Percentiles rank a stretch among this genome's conserved stretches.
These are phyloP conservation scores for Hydroisotoma schaefferi DNA, from an alignment of 2,888 invertebrate genomes.

Conservation along the genomic window DNA sequence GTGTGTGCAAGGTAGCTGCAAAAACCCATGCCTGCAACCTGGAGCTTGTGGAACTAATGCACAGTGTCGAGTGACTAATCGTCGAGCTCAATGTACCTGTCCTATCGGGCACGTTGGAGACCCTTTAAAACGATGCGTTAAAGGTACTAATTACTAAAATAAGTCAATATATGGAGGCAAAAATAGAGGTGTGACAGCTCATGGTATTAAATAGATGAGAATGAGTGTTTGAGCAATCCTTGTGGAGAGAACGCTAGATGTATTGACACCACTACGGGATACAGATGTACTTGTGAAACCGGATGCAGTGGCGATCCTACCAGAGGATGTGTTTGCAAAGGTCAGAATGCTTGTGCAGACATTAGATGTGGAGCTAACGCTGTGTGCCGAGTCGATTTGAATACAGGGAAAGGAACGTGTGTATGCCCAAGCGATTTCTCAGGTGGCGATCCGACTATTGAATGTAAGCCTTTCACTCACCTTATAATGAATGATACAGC, in stretches of 20 bases:
- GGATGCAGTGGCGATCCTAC: constrained; percentile 75
- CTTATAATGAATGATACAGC: not conserved
- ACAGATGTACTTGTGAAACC: constrained; percentile 74
- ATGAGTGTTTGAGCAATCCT: constrained; percentile 85
- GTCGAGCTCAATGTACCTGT: constrained; percentile 72
- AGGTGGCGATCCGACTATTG: constrained; percentile 76
- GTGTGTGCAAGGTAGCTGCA: constrained; percentile 69
- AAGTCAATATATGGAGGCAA: constrained; percentile 53
- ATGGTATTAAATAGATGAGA: constrained; percentile 67
- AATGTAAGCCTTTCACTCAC: too few species aligned
- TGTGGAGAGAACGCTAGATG: constrained; percentile 86
- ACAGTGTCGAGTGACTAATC: constrained; percentile 62
- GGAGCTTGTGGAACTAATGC: constrained; percentile 65
- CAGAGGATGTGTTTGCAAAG: constrained; percentile 73
- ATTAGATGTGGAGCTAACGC: constrained; percentile 79
- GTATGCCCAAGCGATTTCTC: constrained; percentile 79
- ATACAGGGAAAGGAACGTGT: constrained; percentile 56
- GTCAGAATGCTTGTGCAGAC: constrained; percentile 69
- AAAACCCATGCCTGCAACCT: constrained; percentile 73
- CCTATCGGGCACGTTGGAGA: constrained; percentile 71
- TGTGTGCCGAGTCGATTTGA: constrained; percentile 66
- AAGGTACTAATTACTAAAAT: constrained; percentile 52
- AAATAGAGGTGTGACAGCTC: constrained; percentile 76
- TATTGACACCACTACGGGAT: constrained; percentile 70
- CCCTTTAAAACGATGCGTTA: constrained; percentile 65